Base-by-base conservation (phyloP, 2,113 vertebrate genomes). In the Eulacestoma nigropectus region DNA sequence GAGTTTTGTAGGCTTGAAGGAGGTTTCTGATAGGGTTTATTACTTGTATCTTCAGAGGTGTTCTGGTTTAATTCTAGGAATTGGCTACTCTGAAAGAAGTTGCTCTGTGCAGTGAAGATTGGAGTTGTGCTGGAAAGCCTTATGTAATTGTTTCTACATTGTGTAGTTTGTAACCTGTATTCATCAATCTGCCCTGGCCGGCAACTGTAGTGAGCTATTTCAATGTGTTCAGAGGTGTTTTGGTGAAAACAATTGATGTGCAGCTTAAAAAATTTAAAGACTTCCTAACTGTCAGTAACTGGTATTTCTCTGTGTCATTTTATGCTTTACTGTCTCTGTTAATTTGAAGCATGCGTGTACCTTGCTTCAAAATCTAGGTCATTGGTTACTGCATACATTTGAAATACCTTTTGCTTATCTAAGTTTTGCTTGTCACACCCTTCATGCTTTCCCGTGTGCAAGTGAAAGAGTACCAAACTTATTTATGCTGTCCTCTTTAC, bases 71-170 rank as follows among this genome's bases (percentile, higher is more conserved):
- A 49, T 65, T 75, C 16, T 62, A 49, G 47, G 19, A 76, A 70
- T 5, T 35, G 13, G 25, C 35, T 93, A 44, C 53, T 78, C 53
- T 59, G 76, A 37, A 65, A 9, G 55, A 96, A 96, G 78, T 74
- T 93, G 44, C 87, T 63, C 20, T 23, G 70, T 67, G 85, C 27
- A 21, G 73, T 50, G 13, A 12, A 68, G 87, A 57, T 15, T 39
- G 13, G 30, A 8, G 69, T 83, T 95, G 46, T 84, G 47, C 44
- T 84, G 56, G 75, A 62, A 93, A 91, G 65, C 64, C 4, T 79
- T 86, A 84, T 80, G n/a, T 87, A 95, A 92, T 87, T 93, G 84
- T 81, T 88, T 92, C 41, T 52, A 84, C 94, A 88, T 97, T 93
- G 60, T 85, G 63, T 79, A 80, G 92, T 90, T 97, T 93, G 72